Base-by-base conservation (phyloP, 1,140 invertebrate species). In the Drosophila bocqueti region DNA sequence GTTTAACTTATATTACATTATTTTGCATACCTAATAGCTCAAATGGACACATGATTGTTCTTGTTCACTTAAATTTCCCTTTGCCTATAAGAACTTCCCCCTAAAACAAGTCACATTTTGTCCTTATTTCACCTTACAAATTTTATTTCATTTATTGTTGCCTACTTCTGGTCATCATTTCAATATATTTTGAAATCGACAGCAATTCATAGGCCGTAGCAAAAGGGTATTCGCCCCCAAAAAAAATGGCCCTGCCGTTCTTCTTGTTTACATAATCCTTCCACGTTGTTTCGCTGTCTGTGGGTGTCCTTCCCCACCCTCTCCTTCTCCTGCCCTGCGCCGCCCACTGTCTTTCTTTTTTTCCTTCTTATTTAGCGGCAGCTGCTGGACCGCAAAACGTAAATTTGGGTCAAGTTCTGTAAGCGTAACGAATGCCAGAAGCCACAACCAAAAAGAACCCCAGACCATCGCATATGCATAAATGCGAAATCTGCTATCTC, bases 391-490 rank as follows among this genome's bases (percentile, higher is more conserved):
- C 83, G 78, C 81, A 89, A 81, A 72, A 79, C 78, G 68, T 84
- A 79, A 89, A 87, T 87, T 87, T 89, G 84, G 84, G 84, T 87
- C 84, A 87, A 87, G 84, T 87, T 84, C 83, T 90, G 74, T 79
- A 66, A 83, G 77, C 81, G 75, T 67, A 76, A 79, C 79, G 61
- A 66, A 68, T 64, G 67, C 66, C 38, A 45, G 42, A 26, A 45
- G 38, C 55, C 26, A 46, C 21, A 38, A 18, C 24, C 16, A 16
- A 64, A 24, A 58, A 46, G 38, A 40, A 36, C 46, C 34, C 46
- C 11, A 64, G 34, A n/a, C 29, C 21, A 69, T 29, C 18, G 31
- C 67, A 71, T 71, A 71, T 71, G 67, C 63, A 71, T 55, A 52
- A 55, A 69, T 54, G 64, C 18, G 60, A 49, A 49, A 31, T 34